phyloP scores from a whole-genome alignment of 2,888 invertebrate genomes.

The Lycaena phlaeas region DNA sequence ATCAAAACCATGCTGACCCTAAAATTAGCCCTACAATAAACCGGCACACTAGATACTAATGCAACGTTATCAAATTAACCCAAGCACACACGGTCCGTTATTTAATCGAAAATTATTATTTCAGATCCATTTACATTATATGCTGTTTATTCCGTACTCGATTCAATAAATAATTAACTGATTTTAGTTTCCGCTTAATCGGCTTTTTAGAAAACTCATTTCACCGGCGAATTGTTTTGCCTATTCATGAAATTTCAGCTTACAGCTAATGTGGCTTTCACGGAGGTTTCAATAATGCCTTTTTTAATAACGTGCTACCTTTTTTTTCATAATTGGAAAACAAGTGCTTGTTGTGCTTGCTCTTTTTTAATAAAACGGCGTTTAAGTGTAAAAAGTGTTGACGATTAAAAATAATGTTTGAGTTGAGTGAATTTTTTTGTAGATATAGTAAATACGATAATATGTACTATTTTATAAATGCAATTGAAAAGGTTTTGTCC shows the following conservation, averaged over 20 bases:
- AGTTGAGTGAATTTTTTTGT: no score
- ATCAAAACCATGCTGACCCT: neutral
- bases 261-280: conserved; percentile 30
- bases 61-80: conserved; percentile 17
- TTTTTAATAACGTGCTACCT: conserved; percentile 9
- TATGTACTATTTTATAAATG: no score
- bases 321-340: neutral
- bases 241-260: conserved; percentile 42
- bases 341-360: neutral
- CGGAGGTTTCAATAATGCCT: conserved; percentile 11
- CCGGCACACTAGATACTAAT: conserved; percentile 11
- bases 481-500: no score
- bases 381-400: no score
- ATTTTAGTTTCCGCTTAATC: conserved; percentile 69
- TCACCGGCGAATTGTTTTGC: conserved; percentile 63
- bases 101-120: conserved; percentile 23
- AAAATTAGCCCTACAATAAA: conserved; percentile 1
- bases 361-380: no score
- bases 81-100: conserved; percentile 18
- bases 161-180: conserved; percentile 60
- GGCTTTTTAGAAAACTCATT: conserved; percentile 71
- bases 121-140: conserved; percentile 24
- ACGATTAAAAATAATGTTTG: no score
- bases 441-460: no score
- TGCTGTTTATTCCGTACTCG: conserved; percentile 30